phyloP scores from a whole-genome alignment of 2,888 invertebrate species.

The Mesorhabditis sp. region DNA sequence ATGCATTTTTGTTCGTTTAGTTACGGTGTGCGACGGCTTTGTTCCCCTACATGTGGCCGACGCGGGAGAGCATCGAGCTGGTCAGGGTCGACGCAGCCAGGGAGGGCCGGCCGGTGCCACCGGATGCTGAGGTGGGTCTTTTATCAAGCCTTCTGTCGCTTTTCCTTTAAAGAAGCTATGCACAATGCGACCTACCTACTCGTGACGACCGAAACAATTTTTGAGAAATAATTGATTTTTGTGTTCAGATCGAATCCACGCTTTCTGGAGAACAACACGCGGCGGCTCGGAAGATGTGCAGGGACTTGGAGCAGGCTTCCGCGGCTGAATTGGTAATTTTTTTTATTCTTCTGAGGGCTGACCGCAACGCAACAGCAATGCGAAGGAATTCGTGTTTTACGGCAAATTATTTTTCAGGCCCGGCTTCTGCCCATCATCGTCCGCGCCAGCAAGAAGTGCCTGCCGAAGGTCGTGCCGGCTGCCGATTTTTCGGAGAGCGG shows the following conservation, averaged over 20 bases:
- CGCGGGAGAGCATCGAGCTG: constrained; percentile 2
- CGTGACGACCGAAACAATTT: no score
- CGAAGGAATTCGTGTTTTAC: neutral
- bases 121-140: neutral
- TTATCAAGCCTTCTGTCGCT: no score
- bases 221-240: no score
- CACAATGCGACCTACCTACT: no score
- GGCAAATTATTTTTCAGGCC: neutral
- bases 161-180: no score
- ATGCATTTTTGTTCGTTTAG: neutral
- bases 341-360: no score
- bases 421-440: constrained; percentile 4
- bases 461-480: no score
- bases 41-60: constrained; percentile 5
- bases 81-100: neutral
- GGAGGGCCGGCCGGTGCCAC: neutral
- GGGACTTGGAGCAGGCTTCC: neutral
- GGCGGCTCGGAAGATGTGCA: neutral
- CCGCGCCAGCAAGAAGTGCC: neutral
- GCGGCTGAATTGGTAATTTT: neutral
- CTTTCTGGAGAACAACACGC: neutral
- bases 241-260: neutral
- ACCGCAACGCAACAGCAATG: neutral
- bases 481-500: no score
- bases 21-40: neutral